phyloP scores from a whole-genome alignment of 1,140 invertebrate genomes.

The Apis florea region DNA sequence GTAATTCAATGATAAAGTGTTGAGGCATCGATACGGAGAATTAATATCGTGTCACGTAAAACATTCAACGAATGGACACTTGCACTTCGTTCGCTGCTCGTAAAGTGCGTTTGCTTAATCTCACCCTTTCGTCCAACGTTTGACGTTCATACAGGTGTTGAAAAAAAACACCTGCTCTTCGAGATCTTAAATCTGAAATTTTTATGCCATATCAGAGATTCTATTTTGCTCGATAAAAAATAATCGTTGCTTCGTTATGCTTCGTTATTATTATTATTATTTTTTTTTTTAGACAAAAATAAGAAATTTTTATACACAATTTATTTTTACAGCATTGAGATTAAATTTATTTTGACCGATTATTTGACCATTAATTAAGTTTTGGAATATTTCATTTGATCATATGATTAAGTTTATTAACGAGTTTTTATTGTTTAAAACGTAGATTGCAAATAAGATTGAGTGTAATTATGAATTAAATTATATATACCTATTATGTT shows the following conservation, averaged over 20 bases:
- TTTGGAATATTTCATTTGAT: too few relatives aligned
- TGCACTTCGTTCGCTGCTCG: constrained; percentile 24
- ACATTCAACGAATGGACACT: constrained; percentile 11
- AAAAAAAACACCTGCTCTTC: constrained; percentile 45
- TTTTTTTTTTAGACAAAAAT: too few relatives aligned
- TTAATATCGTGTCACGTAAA: constrained; percentile 40
- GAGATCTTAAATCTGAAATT: not conserved
- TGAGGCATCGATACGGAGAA: constrained; percentile 5
- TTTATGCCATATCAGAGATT: constrained; percentile 5
- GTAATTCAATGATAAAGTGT: constrained; percentile 21
- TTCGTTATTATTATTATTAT: too few relatives aligned
- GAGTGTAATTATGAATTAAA: too few relatives aligned
- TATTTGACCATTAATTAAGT: too few relatives aligned
- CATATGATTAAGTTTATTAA: too few relatives aligned
- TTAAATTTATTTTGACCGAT: too few relatives aligned
- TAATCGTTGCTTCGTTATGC: not conserved
- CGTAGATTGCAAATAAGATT: too few relatives aligned
- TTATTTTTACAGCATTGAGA: too few relatives aligned
- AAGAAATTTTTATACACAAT: too few relatives aligned
- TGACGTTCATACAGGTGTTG: constrained; percentile 44
- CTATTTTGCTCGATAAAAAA: not conserved
- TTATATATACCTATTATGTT: too few relatives aligned
- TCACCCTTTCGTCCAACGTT: not conserved
- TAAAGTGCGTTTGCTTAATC: constrained; percentile 50
- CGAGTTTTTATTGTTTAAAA: too few relatives aligned